Evolutionary conservation across 2,797 vertebrate species (phyloP), one percentile per base, ranked within the genome.

Genomic region (Mareca penelope): DNA sequence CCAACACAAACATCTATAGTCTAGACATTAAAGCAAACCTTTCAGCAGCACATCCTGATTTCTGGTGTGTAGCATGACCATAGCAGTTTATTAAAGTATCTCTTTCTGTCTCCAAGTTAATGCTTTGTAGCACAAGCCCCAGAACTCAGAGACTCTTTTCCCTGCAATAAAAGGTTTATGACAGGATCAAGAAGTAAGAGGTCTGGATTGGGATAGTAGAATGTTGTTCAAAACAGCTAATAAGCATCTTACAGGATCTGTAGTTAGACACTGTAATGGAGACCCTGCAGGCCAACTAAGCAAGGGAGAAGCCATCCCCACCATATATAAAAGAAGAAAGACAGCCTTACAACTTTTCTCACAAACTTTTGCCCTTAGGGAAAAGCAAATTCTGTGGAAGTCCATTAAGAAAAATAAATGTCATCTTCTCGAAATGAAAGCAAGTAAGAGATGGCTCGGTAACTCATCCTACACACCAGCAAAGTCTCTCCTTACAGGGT

Each of bases 11-110:
- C 91, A 61, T 59, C 70, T 83, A 23, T 40, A 69, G 70, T 85
- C 84, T 91, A 96, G 83, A 95, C 80, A 91, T 95, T 89, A 93
- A 90, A 97, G 73, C 50, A 85, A 96, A 56, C 52, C 76, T 92
- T 94, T 96, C 91, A 90, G 64, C 76, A 95, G 68, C 40, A 50
- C 50, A 85, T 82, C 71, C 26, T 76, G 61, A 82, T 88, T 88
- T 94, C 94, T 93, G 70, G 61, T 77, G 92, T 64, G 60, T 44
- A 88, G 29, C 85, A 68, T 26, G 82, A 55, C 71, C 17, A 12
- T 10, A 24, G 61, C n/a, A 87, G 48, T 95, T 96, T 95, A 88
- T 88, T 86, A 93, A 96, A 96, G 59, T 83, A 65, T 29, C 46
- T 72, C 56, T 81, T 84, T 69, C 75, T 89, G 19, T 64, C 55